These are phyloP conservation scores for Nansenia antarctica DNA, from an alignment of 2,113 vertebrate species.

Conservation along the genomic window DNA sequence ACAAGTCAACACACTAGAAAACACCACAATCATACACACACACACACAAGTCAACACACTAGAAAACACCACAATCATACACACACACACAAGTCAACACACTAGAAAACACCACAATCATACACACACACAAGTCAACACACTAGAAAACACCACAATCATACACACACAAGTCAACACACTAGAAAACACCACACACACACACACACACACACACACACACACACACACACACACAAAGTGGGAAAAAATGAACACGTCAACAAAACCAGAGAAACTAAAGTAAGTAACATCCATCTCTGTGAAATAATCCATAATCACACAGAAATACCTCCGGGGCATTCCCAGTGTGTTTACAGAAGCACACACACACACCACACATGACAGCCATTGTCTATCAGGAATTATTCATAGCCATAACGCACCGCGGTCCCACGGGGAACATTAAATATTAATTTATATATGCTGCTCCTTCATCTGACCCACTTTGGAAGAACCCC, in stretches of 20 bases:
- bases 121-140: not conserved
- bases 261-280: too few relatives aligned
- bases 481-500: slow-evolving; percentile 68
- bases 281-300: too few relatives aligned
- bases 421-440: slow-evolving; percentile 59
- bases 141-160: not conserved
- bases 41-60: slow-evolving; percentile 19
- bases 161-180: not conserved
- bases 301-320: too few relatives aligned
- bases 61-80: not conserved
- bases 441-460: slow-evolving; percentile 75
- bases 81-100: not conserved
- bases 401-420: slow-evolving; percentile 64
- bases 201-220: not conserved
- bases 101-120: not conserved
- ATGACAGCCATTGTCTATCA: slow-evolving; percentile 39
- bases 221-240: too few relatives aligned
- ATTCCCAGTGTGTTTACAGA: too few relatives aligned
- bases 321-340: too few relatives aligned
- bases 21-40: slow-evolving; percentile 9
- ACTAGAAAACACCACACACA: not conserved
- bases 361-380: not conserved
- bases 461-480: slow-evolving; percentile 65
- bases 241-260: too few relatives aligned
- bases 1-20: slow-evolving; percentile 5